These are phyloP conservation scores for Decapterus maruadsi DNA, from an alignment of 2,797 vertebrate species.

Conservation along the genomic window DNA sequence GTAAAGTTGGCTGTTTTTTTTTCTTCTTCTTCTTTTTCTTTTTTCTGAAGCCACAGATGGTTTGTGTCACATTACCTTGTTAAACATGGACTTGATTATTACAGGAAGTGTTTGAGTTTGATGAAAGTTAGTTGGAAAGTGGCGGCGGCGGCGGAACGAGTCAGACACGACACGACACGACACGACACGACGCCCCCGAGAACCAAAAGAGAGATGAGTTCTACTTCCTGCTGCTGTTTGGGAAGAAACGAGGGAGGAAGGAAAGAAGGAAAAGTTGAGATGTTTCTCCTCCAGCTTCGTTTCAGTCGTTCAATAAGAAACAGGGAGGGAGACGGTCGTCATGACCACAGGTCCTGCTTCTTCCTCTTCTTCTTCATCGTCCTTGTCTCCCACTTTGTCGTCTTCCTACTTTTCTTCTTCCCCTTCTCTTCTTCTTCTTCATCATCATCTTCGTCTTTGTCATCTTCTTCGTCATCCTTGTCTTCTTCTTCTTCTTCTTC, in stretches of 20 bases:
- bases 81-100: conserved; percentile 64
- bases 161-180: neutral
- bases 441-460: too few relatives aligned
- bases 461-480: too few relatives aligned
- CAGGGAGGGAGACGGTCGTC: too few relatives aligned
- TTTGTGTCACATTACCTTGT: conserved; percentile 63
- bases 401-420: too few relatives aligned
- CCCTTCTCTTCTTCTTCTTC: too few relatives aligned
- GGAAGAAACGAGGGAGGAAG: neutral
- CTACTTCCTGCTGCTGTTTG: neutral
- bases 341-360: too few relatives aligned
- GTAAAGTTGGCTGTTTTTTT: conserved; percentile 61
- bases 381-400: too few relatives aligned
- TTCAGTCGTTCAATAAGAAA: neutral
- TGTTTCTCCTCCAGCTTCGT: conserved; percentile 25
- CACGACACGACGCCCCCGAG: conserved; percentile 19
- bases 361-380: too few relatives aligned
- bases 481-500: too few relatives aligned
- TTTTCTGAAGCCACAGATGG: conserved; percentile 49
- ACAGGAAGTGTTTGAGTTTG: conserved; percentile 47
- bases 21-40: neutral
- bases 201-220: conserved; percentile 43
- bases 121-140: conserved; percentile 55
- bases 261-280: conserved; percentile 3
- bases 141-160: conserved; percentile 10